phyloP scores from a whole-genome alignment of 2,113 vertebrate species.

The Melanerpes formicivorus region DNA sequence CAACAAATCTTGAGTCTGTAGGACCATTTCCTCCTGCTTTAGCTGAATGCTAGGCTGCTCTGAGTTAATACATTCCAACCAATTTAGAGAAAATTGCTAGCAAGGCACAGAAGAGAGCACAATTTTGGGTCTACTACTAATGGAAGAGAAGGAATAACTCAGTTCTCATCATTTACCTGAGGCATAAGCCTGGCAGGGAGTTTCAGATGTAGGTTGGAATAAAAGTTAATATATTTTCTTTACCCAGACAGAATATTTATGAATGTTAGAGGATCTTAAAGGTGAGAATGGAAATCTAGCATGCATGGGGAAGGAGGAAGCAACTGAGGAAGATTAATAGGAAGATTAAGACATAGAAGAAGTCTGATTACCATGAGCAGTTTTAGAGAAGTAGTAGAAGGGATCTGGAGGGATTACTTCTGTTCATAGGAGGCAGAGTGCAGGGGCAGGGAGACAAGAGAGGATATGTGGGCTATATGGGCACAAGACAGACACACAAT shows the following conservation, averaged over 20 bases:
- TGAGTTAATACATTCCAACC: background rate
- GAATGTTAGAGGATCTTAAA: background rate
- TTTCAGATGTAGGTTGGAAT: background rate
- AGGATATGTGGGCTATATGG: background rate
- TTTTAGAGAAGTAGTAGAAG: background rate
- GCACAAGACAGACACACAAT: background rate
- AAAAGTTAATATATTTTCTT: background rate
- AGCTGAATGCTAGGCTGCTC: background rate
- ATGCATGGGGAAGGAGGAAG: background rate
- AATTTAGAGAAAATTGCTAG: slow-evolving; percentile 27
- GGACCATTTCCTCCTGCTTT: background rate
- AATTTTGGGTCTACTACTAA: background rate
- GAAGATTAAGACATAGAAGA: background rate
- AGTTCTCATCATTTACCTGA: background rate
- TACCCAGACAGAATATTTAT: background rate
- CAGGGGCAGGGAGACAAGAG: background rate
- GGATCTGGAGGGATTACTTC: background rate
- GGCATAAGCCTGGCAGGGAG: background rate
- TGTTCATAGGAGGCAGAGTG: background rate
- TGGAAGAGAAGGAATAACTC: background rate
- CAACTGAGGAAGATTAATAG: background rate
- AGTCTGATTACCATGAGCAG: background rate
- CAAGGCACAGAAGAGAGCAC: background rate
- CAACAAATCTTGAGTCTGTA: slow-evolving; percentile 25
- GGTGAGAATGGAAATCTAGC: background rate